phyloP scores from a whole-genome alignment of 2,113 vertebrate genomes.

The Propithecus coquereli region DNA sequence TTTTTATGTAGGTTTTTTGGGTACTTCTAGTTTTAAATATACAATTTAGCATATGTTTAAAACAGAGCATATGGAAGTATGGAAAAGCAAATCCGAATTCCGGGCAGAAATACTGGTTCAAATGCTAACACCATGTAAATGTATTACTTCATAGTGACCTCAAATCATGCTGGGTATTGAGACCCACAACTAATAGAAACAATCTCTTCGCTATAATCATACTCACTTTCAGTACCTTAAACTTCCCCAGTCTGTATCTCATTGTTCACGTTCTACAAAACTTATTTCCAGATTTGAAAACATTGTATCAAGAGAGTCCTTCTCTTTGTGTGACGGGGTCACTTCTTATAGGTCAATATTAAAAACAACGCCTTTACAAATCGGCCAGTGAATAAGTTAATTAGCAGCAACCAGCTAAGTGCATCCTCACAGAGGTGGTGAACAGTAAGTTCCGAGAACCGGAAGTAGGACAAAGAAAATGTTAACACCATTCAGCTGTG shows the following conservation, averaged over 20 bases:
- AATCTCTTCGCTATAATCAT: background rate
- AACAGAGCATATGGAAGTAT: slow-evolving; percentile 81
- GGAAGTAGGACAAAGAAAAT: background rate
- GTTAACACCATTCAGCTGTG: background rate
- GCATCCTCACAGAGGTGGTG: background rate
- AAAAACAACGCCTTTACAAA: slow-evolving; percentile 16
- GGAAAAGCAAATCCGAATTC: slow-evolving; percentile 80
- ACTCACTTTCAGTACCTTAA: background rate
- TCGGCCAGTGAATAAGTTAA: background rate
- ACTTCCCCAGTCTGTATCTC: background rate
- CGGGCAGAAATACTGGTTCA: slow-evolving; percentile 68
- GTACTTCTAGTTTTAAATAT: slow-evolving; percentile 82
- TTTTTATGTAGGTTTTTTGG: slow-evolving; percentile 76
- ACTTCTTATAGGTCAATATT: background rate
- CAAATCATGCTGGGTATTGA: slow-evolving; percentile 48
- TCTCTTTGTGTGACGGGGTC: background rate
- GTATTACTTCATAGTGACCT: slow-evolving; percentile 50
- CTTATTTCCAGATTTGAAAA: slow-evolving; percentile 2
- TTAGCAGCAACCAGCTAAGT: background rate
- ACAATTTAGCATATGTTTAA: slow-evolving; percentile 82
- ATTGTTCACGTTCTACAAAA: background rate
- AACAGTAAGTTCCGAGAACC: background rate
- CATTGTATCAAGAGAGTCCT: background rate
- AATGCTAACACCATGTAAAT: slow-evolving; percentile 58
- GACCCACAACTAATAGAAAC: background rate